These are phyloP conservation scores for Callorhinus ursinus DNA, from an alignment of 2,113 vertebrate genomes.

Conservation along the genomic window DNA sequence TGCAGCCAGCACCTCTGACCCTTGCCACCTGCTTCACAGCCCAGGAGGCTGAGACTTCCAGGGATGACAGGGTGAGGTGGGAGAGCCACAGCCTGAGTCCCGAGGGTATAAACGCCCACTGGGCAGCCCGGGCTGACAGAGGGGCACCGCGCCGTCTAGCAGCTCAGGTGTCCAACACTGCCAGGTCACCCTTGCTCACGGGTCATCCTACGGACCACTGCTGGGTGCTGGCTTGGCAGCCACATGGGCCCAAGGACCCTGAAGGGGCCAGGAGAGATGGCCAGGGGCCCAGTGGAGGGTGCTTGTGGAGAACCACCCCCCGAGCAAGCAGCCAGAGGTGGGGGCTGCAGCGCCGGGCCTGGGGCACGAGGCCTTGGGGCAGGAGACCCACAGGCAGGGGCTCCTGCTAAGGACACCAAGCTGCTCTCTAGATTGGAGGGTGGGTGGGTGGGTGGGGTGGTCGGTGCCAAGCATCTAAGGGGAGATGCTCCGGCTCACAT, in stretches of 20 bases:
- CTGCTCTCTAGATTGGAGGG: background rate
- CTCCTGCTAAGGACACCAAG: background rate
- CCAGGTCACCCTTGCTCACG: background rate
- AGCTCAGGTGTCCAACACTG: background rate
- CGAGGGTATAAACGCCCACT: background rate
- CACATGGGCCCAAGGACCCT: background rate
- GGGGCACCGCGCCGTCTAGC: background rate
- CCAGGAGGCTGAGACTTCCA: background rate
- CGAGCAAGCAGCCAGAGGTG: background rate
- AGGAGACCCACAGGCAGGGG: background rate
- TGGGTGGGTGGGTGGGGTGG: background rate
- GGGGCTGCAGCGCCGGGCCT: fast-evolving
- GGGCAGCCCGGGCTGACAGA: background rate
- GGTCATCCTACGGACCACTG: background rate
- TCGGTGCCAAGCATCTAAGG: background rate
- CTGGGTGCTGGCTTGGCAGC: background rate
- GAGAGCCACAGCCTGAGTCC: background rate
- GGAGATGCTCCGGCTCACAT: background rate
- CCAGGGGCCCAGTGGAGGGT: background rate
- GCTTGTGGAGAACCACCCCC: too few relatives aligned
- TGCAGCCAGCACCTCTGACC: background rate
- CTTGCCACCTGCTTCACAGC: background rate
- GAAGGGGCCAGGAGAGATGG: background rate
- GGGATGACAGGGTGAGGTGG: too few relatives aligned
- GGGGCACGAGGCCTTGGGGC: fast-evolving